Conservation (phyloP, 2,797 vertebrate species). For the Pangasius macronema region DNA sequence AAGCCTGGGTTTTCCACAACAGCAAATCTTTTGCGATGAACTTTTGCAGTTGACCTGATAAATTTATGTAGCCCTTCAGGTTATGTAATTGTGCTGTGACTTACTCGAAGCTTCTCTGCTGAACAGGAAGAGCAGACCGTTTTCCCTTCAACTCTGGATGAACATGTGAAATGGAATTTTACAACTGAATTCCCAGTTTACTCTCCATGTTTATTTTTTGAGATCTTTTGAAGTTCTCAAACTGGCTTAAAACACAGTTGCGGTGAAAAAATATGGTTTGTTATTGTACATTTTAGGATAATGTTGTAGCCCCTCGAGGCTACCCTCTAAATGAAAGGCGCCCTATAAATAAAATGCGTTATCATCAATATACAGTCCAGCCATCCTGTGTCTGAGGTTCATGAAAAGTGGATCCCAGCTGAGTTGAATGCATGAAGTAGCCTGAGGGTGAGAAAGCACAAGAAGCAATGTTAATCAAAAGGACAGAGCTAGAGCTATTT, state of each 20-base stretch:
- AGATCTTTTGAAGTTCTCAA: background rate
- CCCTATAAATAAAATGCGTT: background rate
- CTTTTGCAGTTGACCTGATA: too few species aligned
- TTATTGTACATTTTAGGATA: background rate
- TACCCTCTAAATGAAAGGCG: background rate
- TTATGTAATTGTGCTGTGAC: too few species aligned
- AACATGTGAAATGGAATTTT: background rate
- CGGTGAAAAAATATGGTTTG: background rate
- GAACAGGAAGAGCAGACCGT: background rate
- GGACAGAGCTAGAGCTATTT: background rate
- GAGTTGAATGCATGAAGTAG: constrained; percentile 94
- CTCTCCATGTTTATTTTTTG: background rate
- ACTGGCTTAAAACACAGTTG: background rate
- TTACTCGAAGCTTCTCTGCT: background rate
- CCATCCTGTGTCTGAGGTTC: constrained; percentile 47
- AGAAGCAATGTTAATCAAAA: background rate
- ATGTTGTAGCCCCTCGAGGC: background rate
- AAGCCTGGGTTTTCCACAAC: too few species aligned
- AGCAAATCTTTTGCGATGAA: background rate
- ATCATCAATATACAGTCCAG: background rate
- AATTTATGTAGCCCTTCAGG: too few species aligned
- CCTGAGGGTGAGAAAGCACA: constrained; percentile 69
- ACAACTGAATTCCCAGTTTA: background rate
- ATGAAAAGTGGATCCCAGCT: constrained; percentile 95
- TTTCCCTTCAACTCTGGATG: background rate